Base-by-base conservation (phyloP, 2,888 invertebrate genomes). In the Drosophila vallismaia region DNA sequence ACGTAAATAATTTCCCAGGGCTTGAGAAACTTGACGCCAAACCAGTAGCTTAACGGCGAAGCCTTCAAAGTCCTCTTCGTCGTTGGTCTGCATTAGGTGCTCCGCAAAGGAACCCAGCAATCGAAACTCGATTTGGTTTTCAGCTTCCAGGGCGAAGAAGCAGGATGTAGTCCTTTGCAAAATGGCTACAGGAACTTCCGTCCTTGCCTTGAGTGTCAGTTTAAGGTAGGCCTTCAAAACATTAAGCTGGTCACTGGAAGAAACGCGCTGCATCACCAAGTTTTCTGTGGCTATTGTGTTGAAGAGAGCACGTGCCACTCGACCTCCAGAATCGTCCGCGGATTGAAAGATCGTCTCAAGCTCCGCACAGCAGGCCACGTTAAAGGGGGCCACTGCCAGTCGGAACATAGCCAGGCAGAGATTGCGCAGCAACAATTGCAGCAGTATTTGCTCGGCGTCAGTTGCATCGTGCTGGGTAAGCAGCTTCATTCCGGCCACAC, bases 1-100 rank as follows among this genome's bases (percentile, higher is more conserved):
- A 1, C 80, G 76, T 28, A 91, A 71, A 56, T 85, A 86, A 19
- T 64, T 76, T 0, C 81, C 58, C 33, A 90, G 45, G 1, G 78
- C 74, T 4, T 66, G 59, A 0, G 90, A 84, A 2, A 91, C 56
- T 12, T 83, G 77, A 4, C 86, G 84, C 91, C 91, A 91, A 14
- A 90, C 80, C 3, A 76, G 54, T 8, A 91, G 52, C 66, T 88
- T 89, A 0, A 88, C 71, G 3, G 73, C 76, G 31, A 89, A 89
- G 7, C 79, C 72, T 24, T 83, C 88, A 55, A 79, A 86, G 38
- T 86, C 79, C 40, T 90, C 89, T 29, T 86, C 88, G 12, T 89
- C 88, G 48, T 77, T 79, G 48, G 66, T 33, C 4, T 79, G 67
- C 58, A 88, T 81, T 4, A 89, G 71, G 26, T 74, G 69, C 49